Evolutionary conservation across 2,888 invertebrate species (phyloP).

Genomic region (Epinotia brunnichana): DNA sequence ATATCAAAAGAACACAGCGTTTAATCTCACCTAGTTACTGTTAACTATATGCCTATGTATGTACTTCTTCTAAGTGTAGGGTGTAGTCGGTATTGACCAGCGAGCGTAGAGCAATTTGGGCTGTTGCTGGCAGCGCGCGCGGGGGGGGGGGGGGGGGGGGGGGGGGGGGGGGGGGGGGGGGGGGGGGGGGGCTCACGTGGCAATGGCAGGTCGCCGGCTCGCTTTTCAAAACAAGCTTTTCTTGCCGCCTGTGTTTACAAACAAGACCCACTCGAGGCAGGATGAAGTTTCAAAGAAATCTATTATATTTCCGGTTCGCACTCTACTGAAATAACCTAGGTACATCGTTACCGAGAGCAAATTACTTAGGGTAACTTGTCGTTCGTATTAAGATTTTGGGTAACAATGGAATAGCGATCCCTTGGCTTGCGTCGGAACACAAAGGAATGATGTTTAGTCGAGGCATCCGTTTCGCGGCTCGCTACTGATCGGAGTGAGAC

Average conservation of each 20-base stretch:
- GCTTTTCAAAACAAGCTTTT: conserved; percentile 72
- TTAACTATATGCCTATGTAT: background rate
- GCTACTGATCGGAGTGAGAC: conserved; percentile 64
- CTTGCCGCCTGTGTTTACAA: conserved; percentile 70
- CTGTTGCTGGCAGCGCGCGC: background rate
- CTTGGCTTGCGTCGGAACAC: conserved; percentile 25
- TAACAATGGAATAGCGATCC: conserved; percentile 27
- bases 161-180: conserved; percentile 33
- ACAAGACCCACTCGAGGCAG: conserved; percentile 56
- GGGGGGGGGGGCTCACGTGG: conserved; percentile 58
- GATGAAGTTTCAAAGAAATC: conserved; percentile 55
- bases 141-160: too few relatives aligned
- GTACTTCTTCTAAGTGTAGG: background rate
- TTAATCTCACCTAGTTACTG: background rate
- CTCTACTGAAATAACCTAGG: conserved; percentile 34
- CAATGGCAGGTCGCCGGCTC: conserved; percentile 56
- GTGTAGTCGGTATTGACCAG: conserved; percentile 10
- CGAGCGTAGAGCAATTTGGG: conserved; percentile 22
- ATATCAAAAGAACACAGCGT: too few relatives aligned
- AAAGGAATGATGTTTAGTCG: conserved; percentile 34
- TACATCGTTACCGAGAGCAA: background rate
- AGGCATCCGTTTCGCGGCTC: conserved; percentile 44
- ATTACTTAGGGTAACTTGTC: background rate
- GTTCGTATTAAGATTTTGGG: background rate
- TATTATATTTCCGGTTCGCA: conserved; percentile 35